Conservation (phyloP, 1,140 invertebrate species). For the Procambarus clarkii region DNA sequence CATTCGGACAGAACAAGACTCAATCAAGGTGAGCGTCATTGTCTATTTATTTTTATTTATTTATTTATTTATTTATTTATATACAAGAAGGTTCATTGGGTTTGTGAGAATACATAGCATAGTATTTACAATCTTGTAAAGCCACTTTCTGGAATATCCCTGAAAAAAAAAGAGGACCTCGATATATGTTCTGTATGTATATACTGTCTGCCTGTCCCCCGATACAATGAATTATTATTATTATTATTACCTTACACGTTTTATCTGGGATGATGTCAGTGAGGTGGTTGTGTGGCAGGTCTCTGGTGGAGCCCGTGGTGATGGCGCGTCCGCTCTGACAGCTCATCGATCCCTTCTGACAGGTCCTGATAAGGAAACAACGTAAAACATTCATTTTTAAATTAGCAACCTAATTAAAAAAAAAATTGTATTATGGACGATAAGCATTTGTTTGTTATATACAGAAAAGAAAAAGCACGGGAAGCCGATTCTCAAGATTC, state of each 20-base stretch:
- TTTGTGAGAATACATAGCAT: too few species aligned
- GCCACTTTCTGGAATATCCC: too few species aligned
- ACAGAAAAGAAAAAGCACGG: background rate
- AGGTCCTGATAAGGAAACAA: background rate
- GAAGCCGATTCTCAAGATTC: background rate
- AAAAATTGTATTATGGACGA: background rate
- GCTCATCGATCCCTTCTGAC: background rate
- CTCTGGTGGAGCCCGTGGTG: background rate
- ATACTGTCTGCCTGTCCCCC: too few species aligned
- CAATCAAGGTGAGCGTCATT: too few species aligned
- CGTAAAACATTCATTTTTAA: background rate
- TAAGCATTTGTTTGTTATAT: background rate
- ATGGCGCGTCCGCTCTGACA: background rate
- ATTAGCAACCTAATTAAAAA: background rate
- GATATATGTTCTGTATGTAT: too few species aligned
- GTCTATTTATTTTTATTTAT: too few species aligned
- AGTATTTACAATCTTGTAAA: too few species aligned
- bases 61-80: too few species aligned
- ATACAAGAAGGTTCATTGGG: too few species aligned
- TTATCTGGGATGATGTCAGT: background rate
- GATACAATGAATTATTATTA: background rate
- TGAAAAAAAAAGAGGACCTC: too few species aligned
- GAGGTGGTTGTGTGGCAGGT: background rate
- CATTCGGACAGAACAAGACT: too few species aligned
- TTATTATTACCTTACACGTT: constrained; percentile 2